phyloP scores from a whole-genome alignment of 2,888 invertebrate species.

The Poecilus cupreus region DNA sequence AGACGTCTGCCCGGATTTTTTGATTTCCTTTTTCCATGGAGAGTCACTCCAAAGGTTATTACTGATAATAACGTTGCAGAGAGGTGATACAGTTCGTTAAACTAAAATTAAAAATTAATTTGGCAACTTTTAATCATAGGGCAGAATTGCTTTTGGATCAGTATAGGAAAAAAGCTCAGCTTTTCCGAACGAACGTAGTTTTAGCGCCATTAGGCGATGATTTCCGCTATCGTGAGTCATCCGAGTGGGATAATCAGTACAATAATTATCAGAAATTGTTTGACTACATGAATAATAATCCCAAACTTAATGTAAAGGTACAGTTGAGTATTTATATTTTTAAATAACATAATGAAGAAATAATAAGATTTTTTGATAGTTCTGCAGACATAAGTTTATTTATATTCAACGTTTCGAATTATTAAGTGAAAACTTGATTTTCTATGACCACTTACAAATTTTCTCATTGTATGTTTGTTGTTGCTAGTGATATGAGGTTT shows the following conservation, averaged over 20 bases:
- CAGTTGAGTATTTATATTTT: no score
- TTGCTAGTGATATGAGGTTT: no score
- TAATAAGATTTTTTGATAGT: no score
- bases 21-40: conserved; percentile 94
- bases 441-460: no score
- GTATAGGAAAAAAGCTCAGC: conserved; percentile 93
- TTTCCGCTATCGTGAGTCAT: conserved; percentile 89
- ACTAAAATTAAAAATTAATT: no score
- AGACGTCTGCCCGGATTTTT: conserved; percentile 90
- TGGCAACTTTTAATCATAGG: conserved; percentile 75
- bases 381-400: no score
- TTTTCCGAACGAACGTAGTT: conserved; percentile 89
- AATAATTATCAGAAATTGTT: conserved; percentile 92
- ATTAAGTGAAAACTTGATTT: no score
- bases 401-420: no score
- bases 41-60: conserved; percentile 86
- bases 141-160: conserved; percentile 90
- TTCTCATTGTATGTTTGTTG: no score
- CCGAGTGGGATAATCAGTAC: conserved; percentile 95
- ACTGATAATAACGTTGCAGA: conserved; percentile 88
- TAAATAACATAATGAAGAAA: no score
- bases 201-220: conserved; percentile 94
- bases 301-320: conserved; percentile 87
- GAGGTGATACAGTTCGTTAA: no score
- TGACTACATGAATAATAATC: conserved; percentile 89